These are phyloP conservation scores for Catalaphyllia jardinei DNA, from an alignment of 64 coral and sea anemone genomes.

Conservation along the genomic window DNA sequence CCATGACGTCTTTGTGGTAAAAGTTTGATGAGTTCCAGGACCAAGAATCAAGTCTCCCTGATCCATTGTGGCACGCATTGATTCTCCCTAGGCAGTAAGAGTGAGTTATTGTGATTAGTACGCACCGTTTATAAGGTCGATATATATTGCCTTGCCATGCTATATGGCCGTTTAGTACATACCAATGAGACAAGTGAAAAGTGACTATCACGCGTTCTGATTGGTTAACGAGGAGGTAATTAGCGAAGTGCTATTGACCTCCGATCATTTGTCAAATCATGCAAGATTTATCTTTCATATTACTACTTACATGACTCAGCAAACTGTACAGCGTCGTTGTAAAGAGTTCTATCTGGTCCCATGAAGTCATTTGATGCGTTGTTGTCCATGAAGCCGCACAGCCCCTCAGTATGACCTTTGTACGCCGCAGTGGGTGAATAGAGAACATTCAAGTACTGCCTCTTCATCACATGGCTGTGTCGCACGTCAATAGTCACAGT, in stretches of 20 bases:
- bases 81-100: constrained; percentile 12
- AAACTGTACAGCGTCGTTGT: constrained; percentile 42
- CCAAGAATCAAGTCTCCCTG: constrained; percentile 68
- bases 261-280: no score
- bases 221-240: no score
- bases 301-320: constrained; percentile 73
- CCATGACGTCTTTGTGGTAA: constrained; percentile 74
- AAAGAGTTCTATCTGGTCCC: constrained; percentile 52
- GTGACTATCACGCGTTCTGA: no score
- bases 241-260: no score
- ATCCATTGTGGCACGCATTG: constrained; percentile 20
- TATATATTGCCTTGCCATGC: no score
- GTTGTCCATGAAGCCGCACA: constrained; percentile 82
- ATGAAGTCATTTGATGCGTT: constrained; percentile 61
- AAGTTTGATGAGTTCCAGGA: constrained; percentile 87
- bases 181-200: no score
- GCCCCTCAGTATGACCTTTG: constrained; percentile 61
- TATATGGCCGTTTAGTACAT: no score
- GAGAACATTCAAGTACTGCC: constrained; percentile 63
- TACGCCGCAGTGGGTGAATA: constrained; percentile 57
- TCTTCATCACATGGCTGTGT: constrained; percentile 58
- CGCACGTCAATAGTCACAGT: constrained; percentile 70
- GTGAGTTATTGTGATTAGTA: neutral
- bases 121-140: no score
- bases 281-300: neutral